phyloP scores from a whole-genome alignment of 2,888 invertebrate species.

The Thyatira batis region DNA sequence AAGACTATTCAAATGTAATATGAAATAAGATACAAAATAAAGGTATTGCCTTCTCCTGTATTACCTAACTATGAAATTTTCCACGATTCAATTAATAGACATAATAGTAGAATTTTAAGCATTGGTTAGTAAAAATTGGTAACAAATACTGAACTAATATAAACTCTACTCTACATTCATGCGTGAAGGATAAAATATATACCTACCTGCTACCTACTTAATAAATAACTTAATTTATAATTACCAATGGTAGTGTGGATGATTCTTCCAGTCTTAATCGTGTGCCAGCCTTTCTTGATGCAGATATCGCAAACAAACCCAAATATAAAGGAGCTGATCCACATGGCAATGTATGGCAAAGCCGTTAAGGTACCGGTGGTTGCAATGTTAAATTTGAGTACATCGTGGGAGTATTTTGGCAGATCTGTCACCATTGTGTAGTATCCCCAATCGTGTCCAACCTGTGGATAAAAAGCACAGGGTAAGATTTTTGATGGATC shows the following conservation, averaged over 20 bases:
- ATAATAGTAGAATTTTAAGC: too few relatives aligned
- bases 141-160: too few relatives aligned
- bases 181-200: too few relatives aligned
- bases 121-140: too few relatives aligned
- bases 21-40: too few relatives aligned
- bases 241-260: conserved; percentile 86
- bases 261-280: conserved; percentile 83
- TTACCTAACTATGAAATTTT: too few relatives aligned
- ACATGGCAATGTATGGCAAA: conserved; percentile 86
- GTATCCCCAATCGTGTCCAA: conserved; percentile 85
- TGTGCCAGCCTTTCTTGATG: conserved; percentile 83
- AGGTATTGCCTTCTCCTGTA: too few relatives aligned
- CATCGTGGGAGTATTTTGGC: conserved; percentile 86
- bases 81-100: too few relatives aligned
- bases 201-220: neutral
- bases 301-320: conserved; percentile 87
- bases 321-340: conserved; percentile 83
- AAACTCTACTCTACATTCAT: too few relatives aligned
- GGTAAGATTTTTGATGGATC: too few relatives aligned
- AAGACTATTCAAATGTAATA: too few relatives aligned
- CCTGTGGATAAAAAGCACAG: conserved; percentile 40
- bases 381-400: conserved; percentile 84
- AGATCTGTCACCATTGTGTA: conserved; percentile 88
- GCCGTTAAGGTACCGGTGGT: conserved; percentile 84
- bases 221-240: conserved; percentile 22